Conservation (phyloP, 2,797 vertebrate species). For the Luscinia megarhynchos region DNA sequence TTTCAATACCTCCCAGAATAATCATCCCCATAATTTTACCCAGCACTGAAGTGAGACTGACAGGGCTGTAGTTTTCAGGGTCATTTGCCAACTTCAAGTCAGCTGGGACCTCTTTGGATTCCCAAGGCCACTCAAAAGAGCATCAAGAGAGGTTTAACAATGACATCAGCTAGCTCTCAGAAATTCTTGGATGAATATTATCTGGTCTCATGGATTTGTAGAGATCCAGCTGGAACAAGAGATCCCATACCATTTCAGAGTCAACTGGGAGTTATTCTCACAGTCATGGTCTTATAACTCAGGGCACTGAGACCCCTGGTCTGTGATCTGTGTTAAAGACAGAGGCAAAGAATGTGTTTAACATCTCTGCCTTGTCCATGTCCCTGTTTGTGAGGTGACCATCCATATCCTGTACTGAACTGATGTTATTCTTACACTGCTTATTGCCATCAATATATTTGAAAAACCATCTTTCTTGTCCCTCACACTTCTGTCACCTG, state of each 20-base stretch:
- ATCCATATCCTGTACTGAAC: background rate
- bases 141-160: background rate
- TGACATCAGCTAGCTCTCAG: background rate
- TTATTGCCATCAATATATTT: background rate
- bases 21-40: background rate
- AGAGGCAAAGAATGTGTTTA: background rate
- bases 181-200: background rate
- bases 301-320: background rate
- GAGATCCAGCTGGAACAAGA: background rate
- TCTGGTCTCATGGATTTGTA: background rate
- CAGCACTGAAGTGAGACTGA: background rate
- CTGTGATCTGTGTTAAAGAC: background rate
- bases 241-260: background rate
- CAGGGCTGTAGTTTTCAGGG: background rate
- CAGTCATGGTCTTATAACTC: background rate
- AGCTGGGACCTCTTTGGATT: background rate
- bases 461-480: background rate
- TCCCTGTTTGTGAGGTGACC: background rate
- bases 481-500: background rate
- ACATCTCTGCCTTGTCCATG: background rate
- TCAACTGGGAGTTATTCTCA: background rate
- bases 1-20: background rate
- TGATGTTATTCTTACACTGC: background rate
- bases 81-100: background rate
- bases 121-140: background rate